Conservation (phyloP, 2,113 vertebrate species). For the Albula goreensis region DNA sequence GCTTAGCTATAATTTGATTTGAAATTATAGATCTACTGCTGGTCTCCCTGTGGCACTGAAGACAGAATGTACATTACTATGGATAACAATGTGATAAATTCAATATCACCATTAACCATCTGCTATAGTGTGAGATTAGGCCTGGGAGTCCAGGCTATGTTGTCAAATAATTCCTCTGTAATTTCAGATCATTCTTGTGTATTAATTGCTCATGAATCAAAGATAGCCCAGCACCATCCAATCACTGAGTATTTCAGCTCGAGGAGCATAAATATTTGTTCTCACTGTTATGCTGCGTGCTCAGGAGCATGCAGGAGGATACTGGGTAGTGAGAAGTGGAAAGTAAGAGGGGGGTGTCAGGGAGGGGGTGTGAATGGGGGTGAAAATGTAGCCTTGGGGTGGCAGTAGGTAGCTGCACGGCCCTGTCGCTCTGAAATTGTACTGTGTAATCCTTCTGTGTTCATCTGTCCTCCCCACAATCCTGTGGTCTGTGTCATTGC, state of each 20-base stretch:
- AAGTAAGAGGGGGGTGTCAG: not conserved
- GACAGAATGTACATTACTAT: not conserved
- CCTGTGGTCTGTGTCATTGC: not conserved
- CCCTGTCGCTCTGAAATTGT: not conserved
- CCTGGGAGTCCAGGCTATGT: not conserved
- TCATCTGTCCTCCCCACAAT: not conserved
- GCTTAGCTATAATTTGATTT: not conserved
- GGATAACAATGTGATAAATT: not conserved
- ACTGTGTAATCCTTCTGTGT: not conserved
- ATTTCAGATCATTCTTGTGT: not conserved
- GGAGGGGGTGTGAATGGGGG: not conserved
- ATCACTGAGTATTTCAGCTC: not conserved
- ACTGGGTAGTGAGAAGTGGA: not conserved
- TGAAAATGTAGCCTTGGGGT: not conserved
- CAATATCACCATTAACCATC: not conserved
- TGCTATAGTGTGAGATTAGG: not conserved
- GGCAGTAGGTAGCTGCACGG: not conserved
- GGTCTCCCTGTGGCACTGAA: not conserved
- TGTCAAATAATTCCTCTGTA: not conserved
- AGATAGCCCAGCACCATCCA: not conserved
- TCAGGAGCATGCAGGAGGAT: not conserved
- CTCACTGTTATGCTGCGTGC: not conserved
- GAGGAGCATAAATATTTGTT: not conserved
- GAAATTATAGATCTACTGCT: not conserved
- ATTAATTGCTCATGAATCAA: not conserved